Base-by-base conservation (phyloP, 2,888 invertebrate species). In the Torymus texanus region DNA sequence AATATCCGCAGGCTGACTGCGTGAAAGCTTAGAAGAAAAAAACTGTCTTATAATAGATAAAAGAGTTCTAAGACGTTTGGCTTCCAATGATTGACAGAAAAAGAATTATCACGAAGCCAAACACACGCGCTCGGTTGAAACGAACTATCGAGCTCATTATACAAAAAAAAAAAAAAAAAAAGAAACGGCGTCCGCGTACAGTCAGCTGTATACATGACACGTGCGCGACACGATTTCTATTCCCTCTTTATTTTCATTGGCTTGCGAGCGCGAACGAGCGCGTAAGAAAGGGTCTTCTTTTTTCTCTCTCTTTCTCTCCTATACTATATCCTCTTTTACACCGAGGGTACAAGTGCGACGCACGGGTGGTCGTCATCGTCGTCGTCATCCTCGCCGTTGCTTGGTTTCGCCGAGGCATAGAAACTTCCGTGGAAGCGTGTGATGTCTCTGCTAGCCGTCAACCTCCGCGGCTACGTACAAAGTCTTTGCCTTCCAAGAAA, bases 391-490 rank as follows among this genome's bases (percentile, higher is more conserved):
- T n/a, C 41, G 41, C 2, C 41, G 8, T 85, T 84, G 84, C 84
- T 85, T 82, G 50, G 75, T 73, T 75, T 78, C 63, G 70, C 55
- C 78, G 65, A 29, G 78, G 61, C 71, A 58, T 65, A 63, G 65
- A 63, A 74, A 72, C 78, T 83, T 83, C 82, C 74, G 83, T 82
- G 84, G 82, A 86, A 86, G 83, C 83, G 83, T 82, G 41, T 41
- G 41, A 41, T 41, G 75, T 55, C 83, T 84, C 83, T 84, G 85
- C 74, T 80, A 82, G 82, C 82, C 84, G 86, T 85, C 86, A 84
- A 82, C 75, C 82, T 74, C 78, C 80, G 79, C 18, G 29, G 3
- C 4, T 5, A 16, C 51, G 14, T 21, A 21, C 29, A 84, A 83
- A 55, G 65, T 50, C 65, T 41, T 41, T 41, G 41, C 83, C 81